Evolutionary conservation across 2,113 vertebrate genomes (phyloP), one percentile per base, ranked within the genome.

Genomic region (Dasyornis broadbenti): DNA sequence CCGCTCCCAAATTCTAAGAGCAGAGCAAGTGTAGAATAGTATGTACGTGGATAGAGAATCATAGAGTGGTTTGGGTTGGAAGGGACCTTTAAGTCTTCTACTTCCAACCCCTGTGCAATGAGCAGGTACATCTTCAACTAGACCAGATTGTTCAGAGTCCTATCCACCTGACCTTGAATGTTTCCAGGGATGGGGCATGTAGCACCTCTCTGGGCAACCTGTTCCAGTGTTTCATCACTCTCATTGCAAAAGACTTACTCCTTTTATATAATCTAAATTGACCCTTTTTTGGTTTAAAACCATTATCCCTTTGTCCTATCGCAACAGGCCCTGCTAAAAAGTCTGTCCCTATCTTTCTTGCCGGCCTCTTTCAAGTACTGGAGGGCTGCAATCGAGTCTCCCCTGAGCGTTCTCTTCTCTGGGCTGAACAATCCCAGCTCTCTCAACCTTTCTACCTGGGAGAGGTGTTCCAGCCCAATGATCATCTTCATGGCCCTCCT

Each of bases 1-100:
- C 21, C 0, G 0, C 31, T 37, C 23, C 66, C 63, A 31, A 24
- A n/a, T 37, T 49, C 3, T 18, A 18, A 45, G 53, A 52, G 20
- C 5, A 76, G 49, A 72, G 35, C 15, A 53, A 53, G 23, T 28
- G 10, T 40, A 47, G 42, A 75, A 20, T 50, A 73, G 18, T 19
- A 11, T 3, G 7, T 78, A 23, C 5, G 0, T 59, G 49, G 40
- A 5, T 44, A 2, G 18, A 39, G 61, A 75, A 31, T 35, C 16
- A 39, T 15, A 30, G 37, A 30, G 14, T 21, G 20, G 16, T n/a
- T 66, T 66, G 61, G n/a, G 5, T 39, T 66, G 60, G 52, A 75
- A 75, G 28, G 39, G 33, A 12, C 39, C 19, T 82, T 45, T 52
- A n/a, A 53, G 19, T 75, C 2, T 0, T n/a, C 19, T 59, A 7